A percentile compares a stretch with the other conserved stretches of the same genome.
Evolutionary conservation across 1,140 invertebrate species (phyloP).

Genomic region (Tribolium castaneum): DNA sequence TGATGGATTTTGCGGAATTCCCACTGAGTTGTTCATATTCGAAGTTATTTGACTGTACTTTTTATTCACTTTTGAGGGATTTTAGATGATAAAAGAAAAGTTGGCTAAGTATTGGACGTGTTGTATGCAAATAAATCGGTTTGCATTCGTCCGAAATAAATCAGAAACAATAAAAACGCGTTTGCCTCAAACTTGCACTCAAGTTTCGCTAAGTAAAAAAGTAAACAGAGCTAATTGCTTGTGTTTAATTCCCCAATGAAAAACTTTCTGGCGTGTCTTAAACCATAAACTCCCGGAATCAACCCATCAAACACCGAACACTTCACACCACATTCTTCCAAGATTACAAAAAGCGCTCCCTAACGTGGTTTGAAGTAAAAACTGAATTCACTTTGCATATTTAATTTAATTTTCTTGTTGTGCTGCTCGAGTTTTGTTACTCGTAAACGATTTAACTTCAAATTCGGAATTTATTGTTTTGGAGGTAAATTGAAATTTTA

Average conservation of each 20-base stretch:
- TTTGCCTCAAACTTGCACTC: neutral
- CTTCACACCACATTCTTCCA: neutral
- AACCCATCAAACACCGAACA: neutral
- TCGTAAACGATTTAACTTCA: neutral
- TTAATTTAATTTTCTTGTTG: conserved; percentile 22
- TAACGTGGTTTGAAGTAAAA: neutral
- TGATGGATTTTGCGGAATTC: neutral
- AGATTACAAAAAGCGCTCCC: neutral
- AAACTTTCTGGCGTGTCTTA: neutral
- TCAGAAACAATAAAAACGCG: neutral
- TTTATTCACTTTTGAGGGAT: neutral
- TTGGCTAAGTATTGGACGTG: neutral
- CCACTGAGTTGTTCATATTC: neutral
- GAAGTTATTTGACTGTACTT: conserved; percentile 2
- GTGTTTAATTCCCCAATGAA: neutral
- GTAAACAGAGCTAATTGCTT: neutral
- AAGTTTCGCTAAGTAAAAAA: neutral
- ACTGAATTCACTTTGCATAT: conserved; percentile 7
- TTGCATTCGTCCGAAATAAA: neutral
- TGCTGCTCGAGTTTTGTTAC: neutral
- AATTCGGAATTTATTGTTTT: neutral
- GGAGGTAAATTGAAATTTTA: neutral
- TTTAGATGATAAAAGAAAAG: neutral
- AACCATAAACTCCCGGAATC: conserved; percentile 9
- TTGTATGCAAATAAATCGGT: conserved; percentile 2